Evolutionary conservation across 2,113 vertebrate species (phyloP), one percentile per base, ranked within the genome.

Genomic region (Myrmophylax atrothorax): DNA sequence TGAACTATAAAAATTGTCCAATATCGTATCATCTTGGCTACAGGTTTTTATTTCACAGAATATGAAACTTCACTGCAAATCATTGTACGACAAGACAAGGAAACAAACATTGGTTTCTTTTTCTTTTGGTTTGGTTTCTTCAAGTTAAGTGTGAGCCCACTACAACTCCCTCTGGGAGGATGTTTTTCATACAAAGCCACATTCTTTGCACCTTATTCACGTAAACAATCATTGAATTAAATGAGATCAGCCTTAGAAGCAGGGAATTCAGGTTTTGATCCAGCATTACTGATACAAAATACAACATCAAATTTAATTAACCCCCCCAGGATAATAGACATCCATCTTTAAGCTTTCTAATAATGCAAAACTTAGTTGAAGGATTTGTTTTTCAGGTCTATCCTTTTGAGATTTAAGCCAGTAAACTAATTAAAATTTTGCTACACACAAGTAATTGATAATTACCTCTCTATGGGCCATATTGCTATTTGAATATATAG

Each of bases 1-100:
- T 63, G 87, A 87, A 58, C 60, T 75, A 46, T 47, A 96, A 93
- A 95, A 96, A 84, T 28, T 77, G 72, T 42, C 80, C 79, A 94
- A 31, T 94, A 97, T 94, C 94, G 19, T 60, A 89, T 60, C 60
- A 96, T 94, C 93, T 94, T 82, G 69, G 73, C 47, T 58, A 83
- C 60, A 95, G 94, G 91, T 95, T 94, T 94, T 94, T 63, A 93
- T 97, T 97, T 97, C 95, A 95, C 3, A 15, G 80, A 94, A 94
- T 46, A 55, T 44, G 75, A 95, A 84, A 83, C 79, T 91, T 86
- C 82, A 88, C 70, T 84, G 70, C 83, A 89, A 88, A 90, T 76
- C 79, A 42, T 12, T 87, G 82, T 60, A 93, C 24, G 64, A 37
- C 1, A 14, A 63, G 56, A 77, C 12, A 87, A 64, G 35, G 73